A percentile compares a stretch with the other conserved stretches of the same genome.
Evolutionary conservation across 2,797 vertebrate species (phyloP).

Genomic region (Sebastes dallii): DNA sequence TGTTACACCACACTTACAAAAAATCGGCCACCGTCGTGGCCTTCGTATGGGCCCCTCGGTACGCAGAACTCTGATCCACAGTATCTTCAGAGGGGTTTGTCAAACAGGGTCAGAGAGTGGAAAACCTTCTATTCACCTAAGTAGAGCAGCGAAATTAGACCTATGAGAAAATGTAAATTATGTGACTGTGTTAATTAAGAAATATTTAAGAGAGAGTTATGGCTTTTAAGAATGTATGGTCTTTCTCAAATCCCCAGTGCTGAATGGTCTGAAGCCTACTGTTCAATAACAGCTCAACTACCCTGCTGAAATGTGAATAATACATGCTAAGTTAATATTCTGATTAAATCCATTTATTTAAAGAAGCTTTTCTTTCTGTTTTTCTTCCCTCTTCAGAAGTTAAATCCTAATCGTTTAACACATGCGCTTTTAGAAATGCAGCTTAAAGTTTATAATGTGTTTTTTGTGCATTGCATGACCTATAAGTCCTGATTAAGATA

Average conservation of each 20-base stretch:
- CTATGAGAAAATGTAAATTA: neutral
- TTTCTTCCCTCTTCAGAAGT: neutral
- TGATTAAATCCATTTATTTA: conserved; percentile 4
- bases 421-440: neutral
- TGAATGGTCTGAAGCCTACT: neutral
- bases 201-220: neutral
- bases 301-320: conserved; percentile 49
- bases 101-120: conserved; percentile 18
- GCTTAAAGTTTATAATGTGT: neutral
- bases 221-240: neutral
- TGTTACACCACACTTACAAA: conserved; percentile 2
- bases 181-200: neutral
- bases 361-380: neutral
- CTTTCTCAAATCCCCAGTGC: neutral
- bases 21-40: neutral
- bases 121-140: neutral
- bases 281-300: neutral
- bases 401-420: neutral
- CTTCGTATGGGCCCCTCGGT: neutral
- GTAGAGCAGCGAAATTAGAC: neutral
- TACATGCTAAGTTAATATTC: neutral
- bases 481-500: neutral
- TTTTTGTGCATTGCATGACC: neutral
- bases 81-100: conserved; percentile 16
- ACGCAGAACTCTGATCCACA: conserved; percentile 10